Percentiles rank a stretch among this genome's conserved stretches.
These are phyloP conservation scores for Lepus europaeus DNA, from an alignment of 2,113 vertebrate species.

Conservation along the genomic window DNA sequence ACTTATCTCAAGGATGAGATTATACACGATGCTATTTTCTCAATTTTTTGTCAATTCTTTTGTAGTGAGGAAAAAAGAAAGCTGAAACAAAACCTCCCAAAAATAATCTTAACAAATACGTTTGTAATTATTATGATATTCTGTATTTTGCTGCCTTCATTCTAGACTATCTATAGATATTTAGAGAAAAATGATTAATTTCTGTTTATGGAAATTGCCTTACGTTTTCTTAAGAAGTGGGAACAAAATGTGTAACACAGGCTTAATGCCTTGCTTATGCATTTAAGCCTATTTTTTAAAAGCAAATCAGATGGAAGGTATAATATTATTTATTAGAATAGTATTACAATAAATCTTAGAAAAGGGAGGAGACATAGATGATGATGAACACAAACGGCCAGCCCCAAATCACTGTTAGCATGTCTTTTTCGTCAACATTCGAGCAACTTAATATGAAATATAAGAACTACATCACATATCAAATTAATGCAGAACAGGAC, in stretches of 20 bases:
- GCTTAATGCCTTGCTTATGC: not conserved
- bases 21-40: not conserved
- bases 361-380: not conserved
- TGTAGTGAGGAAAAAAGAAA: not conserved
- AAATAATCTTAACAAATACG: slow-evolving; percentile 38
- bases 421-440: slow-evolving; percentile 53
- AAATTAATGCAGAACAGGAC: slow-evolving; percentile 82
- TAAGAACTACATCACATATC: slow-evolving; percentile 73
- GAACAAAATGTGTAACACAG: not conserved
- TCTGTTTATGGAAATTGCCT: not conserved
- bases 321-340: not conserved
- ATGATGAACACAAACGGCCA: not conserved
- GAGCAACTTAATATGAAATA: slow-evolving; percentile 77
- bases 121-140: not conserved
- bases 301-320: not conserved
- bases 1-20: not conserved
- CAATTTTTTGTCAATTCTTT: not conserved
- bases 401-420: not conserved
- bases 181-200: not conserved
- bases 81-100: not conserved
- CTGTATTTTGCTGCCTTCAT: not conserved
- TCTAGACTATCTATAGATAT: not conserved
- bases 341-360: not conserved
- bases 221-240: not conserved
- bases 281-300: not conserved